Evolutionary conservation across 2,797 vertebrate genomes (phyloP).

Genomic region (Tamandua tetradactyla): DNA sequence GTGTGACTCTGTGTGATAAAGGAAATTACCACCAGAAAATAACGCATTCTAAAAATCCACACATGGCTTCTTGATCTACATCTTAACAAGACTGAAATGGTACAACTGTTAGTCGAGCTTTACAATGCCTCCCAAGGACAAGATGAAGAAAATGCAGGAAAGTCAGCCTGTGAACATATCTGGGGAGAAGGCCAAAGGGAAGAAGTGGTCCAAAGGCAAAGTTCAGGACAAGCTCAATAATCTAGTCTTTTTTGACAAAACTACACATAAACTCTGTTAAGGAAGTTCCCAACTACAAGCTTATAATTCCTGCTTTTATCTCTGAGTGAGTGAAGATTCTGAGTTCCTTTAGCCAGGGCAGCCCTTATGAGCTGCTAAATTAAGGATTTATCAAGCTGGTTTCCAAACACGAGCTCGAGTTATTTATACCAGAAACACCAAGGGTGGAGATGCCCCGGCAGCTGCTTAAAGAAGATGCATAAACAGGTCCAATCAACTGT

Average conservation of each 20-base stretch:
- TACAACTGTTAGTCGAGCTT: too few species aligned
- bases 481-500: not conserved
- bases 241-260: not conserved
- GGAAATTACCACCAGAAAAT: conserved; percentile 1
- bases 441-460: not conserved
- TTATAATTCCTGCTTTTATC: not conserved
- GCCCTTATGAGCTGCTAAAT: not conserved
- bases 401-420: not conserved
- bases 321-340: not conserved
- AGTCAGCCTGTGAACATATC: not conserved
- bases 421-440: not conserved
- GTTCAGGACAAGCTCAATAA: not conserved
- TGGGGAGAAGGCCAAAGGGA: not conserved
- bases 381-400: not conserved
- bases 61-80: not conserved
- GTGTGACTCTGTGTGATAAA: conserved; percentile 6
- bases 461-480: not conserved
- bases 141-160: too few species aligned
- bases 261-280: not conserved
- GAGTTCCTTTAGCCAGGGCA: not conserved
- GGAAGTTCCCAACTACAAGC: not conserved
- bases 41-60: not conserved
- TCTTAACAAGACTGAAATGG: too few species aligned
- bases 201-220: not conserved
- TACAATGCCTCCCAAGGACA: too few species aligned